Evolutionary conservation across 2,797 vertebrate genomes (phyloP).

Genomic region (Catostomus latipinnis): DNA sequence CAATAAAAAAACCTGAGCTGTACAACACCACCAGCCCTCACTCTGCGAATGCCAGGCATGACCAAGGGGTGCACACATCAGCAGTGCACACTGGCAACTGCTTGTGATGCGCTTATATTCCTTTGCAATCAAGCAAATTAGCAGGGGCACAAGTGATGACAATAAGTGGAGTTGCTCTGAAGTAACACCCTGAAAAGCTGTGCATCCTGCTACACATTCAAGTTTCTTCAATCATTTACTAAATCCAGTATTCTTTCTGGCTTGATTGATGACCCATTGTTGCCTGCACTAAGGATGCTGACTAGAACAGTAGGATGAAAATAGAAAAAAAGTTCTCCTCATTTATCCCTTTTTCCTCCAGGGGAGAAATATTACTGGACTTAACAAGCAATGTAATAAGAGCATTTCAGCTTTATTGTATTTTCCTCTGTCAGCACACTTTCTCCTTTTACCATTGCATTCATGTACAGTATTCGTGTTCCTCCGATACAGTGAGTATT

Average conservation of each 20-base stretch:
- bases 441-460: conserved; percentile 49
- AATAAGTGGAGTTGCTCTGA: too few relatives aligned
- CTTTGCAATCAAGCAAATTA: too few relatives aligned
- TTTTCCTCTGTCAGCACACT: conserved; percentile 56
- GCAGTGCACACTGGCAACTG: too few relatives aligned
- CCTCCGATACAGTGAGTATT: background rate
- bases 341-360: conserved; percentile 48
- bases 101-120: too few relatives aligned
- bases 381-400: conserved; percentile 53
- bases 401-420: conserved; percentile 56
- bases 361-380: conserved; percentile 50
- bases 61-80: too few relatives aligned
- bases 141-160: too few relatives aligned
- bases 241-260: conserved; percentile 21
- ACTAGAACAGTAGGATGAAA: conserved; percentile 24
- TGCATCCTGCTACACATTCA: background rate
- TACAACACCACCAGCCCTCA: too few relatives aligned
- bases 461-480: conserved; percentile 2
- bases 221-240: background rate
- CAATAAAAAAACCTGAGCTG: too few relatives aligned
- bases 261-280: conserved; percentile 36
- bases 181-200: too few relatives aligned
- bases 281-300: conserved; percentile 29
- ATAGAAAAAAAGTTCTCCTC: conserved; percentile 47
- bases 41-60: too few relatives aligned